Evolutionary conservation across 1,140 invertebrate genomes (phyloP).

Genomic region (Gonioctena quinquepunctata): DNA sequence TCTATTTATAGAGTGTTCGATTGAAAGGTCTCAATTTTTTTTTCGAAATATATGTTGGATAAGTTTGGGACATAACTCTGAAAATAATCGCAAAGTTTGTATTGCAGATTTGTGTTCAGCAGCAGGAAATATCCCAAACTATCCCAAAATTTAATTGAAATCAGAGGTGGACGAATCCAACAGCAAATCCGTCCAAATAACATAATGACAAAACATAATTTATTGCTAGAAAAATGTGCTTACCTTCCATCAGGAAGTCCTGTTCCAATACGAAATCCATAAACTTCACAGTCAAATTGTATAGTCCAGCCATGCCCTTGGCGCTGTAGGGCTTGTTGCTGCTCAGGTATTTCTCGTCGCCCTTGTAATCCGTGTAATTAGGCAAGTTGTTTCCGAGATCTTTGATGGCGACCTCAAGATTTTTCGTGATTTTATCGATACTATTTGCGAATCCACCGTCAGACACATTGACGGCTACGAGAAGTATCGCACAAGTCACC

Average conservation of each 20-base stretch:
- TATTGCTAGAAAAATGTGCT: constrained; percentile 37
- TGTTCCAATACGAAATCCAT: constrained; percentile 59
- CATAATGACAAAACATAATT: not conserved
- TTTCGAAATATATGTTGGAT: no score
- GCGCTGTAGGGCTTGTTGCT: constrained; percentile 59
- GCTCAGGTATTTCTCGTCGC: constrained; percentile 45
- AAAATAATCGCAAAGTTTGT: no score
- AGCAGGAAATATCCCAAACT: no score
- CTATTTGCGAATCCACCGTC: constrained; percentile 43
- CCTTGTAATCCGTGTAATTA: constrained; percentile 56
- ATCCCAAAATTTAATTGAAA: no score
- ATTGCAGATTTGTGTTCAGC: no score
- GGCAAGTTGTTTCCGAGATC: constrained; percentile 54
- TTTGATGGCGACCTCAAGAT: constrained; percentile 57
- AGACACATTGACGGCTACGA: constrained; percentile 38
- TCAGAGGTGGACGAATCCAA: not conserved
- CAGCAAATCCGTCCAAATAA: not conserved
- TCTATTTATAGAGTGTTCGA: no score
- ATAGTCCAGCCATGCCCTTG: constrained; percentile 64
- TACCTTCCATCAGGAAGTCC: constrained; percentile 61
- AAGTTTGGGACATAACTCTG: no score
- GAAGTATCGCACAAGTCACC: constrained; percentile 35
- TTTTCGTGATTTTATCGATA: constrained; percentile 55
- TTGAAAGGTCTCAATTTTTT: no score
- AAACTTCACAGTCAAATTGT: constrained; percentile 63